phyloP scores from a whole-genome alignment of 2,797 vertebrate genomes.

The Hapalemur alaotrensis region DNA sequence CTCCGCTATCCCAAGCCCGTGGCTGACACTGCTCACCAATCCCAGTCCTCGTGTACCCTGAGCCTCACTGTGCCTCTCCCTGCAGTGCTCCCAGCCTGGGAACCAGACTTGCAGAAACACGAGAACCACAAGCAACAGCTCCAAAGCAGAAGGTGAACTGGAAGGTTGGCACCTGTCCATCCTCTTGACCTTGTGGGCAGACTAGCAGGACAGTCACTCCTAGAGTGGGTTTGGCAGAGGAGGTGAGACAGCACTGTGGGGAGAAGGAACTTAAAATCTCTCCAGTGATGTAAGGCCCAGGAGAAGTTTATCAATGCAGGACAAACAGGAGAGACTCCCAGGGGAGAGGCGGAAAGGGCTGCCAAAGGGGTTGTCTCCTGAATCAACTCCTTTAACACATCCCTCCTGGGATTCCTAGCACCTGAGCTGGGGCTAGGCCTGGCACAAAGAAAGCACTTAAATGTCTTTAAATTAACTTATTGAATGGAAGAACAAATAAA shows the following conservation, averaged over 20 bases:
- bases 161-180: not conserved
- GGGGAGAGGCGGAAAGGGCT: not conserved
- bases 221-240: not conserved
- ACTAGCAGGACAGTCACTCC: not conserved
- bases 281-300: not conserved
- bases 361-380: not conserved
- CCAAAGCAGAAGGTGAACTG: not conserved
- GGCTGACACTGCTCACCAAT: fast-evolving
- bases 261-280: not conserved
- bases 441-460: not conserved
- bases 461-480: not conserved
- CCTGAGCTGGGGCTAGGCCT: not conserved
- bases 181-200: not conserved
- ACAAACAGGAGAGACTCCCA: not conserved
- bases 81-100: not conserved
- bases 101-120: not conserved
- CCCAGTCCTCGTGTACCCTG: not conserved
- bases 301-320: not conserved
- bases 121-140: not conserved
- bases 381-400: not conserved
- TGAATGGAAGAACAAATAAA: not conserved
- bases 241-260: not conserved
- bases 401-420: not conserved
- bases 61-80: not conserved
- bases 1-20: not conserved